Conservation (phyloP, 1,140 invertebrate species). For the Aphidius ervi region DNA sequence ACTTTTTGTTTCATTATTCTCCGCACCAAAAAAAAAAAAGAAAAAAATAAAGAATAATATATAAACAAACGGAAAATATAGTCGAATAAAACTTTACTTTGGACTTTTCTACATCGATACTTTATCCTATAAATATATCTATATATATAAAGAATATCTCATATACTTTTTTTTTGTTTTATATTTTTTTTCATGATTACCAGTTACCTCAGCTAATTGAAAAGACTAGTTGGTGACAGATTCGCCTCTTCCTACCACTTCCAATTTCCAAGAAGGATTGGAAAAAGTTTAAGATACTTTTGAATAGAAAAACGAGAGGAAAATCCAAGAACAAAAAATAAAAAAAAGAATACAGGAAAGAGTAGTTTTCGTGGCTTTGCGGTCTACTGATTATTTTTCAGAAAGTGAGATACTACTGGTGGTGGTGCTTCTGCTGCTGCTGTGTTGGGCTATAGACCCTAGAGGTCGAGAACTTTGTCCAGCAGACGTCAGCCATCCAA, state of each 20-base stretch:
- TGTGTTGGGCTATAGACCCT: too few relatives aligned
- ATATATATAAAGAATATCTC: neutral
- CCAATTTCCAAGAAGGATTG: constrained; percentile 18
- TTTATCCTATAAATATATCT: neutral
- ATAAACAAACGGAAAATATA: too few relatives aligned
- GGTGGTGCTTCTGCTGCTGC: neutral
- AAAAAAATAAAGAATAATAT: too few relatives aligned
- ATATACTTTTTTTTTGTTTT: constrained; percentile 11
- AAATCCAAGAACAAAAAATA: too few relatives aligned
- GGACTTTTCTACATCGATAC: too few relatives aligned
- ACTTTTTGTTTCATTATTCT: too few relatives aligned
- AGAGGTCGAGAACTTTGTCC: constrained; percentile 6
- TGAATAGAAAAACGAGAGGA: neutral
- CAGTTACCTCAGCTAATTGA: constrained; percentile 35
- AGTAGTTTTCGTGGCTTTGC: constrained; percentile 19
- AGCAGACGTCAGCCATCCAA: neutral
- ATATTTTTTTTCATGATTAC: constrained; percentile 30
- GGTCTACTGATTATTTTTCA: constrained; percentile 28
- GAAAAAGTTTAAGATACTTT: constrained; percentile 32
- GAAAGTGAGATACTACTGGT: constrained; percentile 6
- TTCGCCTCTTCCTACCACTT: constrained; percentile 15
- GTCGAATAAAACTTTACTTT: too few relatives aligned
- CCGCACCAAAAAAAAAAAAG: too few relatives aligned
- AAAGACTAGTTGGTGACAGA: constrained; percentile 39
- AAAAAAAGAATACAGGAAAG: neutral